Percentiles rank a stretch among this genome's conserved stretches.
Evolutionary conservation across 2,113 vertebrate species (phyloP).

Genomic region (Nycticebus coucang): DNA sequence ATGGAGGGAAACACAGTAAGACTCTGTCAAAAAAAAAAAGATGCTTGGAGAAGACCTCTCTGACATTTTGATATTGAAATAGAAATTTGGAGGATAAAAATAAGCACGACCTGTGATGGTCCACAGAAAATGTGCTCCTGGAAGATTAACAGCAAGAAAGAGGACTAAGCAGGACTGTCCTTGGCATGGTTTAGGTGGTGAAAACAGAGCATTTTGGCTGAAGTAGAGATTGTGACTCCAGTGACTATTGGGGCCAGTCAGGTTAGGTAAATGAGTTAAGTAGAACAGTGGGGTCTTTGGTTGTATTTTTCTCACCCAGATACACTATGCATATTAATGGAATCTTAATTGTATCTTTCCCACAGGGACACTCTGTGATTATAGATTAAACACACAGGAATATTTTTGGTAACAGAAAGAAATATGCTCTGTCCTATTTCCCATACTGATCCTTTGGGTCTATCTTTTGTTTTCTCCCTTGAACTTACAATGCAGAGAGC

Average conservation of each 20-base stretch:
- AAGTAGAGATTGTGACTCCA: neutral
- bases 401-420: conserved; percentile 61
- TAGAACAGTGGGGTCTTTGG: neutral
- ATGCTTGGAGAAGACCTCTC: conserved; percentile 37
- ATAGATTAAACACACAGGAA: conserved; percentile 60
- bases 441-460: conserved; percentile 20
- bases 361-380: conserved; percentile 43
- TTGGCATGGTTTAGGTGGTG: neutral
- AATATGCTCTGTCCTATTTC: conserved; percentile 60
- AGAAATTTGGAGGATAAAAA: conserved; percentile 46
- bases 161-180: neutral
- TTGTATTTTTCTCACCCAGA: conserved; percentile 27
- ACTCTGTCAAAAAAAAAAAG: no score
- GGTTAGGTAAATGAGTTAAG: conserved; percentile 36
- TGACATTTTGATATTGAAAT: conserved; percentile 60
- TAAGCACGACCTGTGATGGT: neutral
- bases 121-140: conserved; percentile 12
- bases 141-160: neutral
- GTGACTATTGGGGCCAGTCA: neutral
- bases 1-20: no score
- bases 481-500: conserved; percentile 31
- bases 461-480: conserved; percentile 39
- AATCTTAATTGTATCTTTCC: conserved; percentile 70
- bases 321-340: conserved; percentile 66
- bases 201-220: neutral